Evolutionary conservation across 2,113 vertebrate species (phyloP).

Genomic region (Mystacornis crossleyi): DNA sequence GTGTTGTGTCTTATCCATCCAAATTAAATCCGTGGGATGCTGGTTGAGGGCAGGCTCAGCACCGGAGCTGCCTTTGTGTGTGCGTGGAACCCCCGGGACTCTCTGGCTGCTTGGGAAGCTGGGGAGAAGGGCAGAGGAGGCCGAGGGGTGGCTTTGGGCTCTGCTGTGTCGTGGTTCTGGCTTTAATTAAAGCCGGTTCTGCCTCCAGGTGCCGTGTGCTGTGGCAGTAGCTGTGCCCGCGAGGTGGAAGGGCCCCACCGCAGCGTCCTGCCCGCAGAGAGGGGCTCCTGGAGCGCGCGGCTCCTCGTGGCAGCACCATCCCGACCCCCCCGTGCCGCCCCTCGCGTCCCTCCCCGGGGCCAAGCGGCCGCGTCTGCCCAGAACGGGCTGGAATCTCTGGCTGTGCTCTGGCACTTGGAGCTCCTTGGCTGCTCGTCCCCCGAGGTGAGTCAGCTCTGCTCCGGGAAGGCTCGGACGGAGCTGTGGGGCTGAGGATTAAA

Average conservation of each 20-base stretch:
- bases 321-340: neutral
- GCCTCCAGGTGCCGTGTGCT: neutral
- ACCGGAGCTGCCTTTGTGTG: fast-evolving
- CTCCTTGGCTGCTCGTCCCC: neutral
- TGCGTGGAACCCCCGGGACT: fast-evolving
- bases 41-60: neutral
- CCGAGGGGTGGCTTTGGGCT: fast-evolving
- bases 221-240: neutral
- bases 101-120: fast-evolving
- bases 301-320: no score
- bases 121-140: neutral
- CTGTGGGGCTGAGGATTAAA: neutral
- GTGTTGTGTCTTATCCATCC: no score
- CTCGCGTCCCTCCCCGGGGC: neutral
- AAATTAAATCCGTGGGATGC: fast-evolving
- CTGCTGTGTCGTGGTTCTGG: fast-evolving
- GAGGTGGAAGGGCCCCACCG: fast-evolving
- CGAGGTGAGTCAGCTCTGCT: neutral
- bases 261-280: neutral
- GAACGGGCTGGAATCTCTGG: neutral
- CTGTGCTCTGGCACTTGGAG: neutral
- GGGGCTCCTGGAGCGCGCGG: neutral
- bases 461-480: neutral
- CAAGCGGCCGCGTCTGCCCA: fast-evolving
- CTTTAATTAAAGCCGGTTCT: neutral